Evolutionary conservation across 2,888 invertebrate genomes (phyloP), one percentile per base, ranked within the genome.

Genomic region (Rotaria socialis): DNA sequence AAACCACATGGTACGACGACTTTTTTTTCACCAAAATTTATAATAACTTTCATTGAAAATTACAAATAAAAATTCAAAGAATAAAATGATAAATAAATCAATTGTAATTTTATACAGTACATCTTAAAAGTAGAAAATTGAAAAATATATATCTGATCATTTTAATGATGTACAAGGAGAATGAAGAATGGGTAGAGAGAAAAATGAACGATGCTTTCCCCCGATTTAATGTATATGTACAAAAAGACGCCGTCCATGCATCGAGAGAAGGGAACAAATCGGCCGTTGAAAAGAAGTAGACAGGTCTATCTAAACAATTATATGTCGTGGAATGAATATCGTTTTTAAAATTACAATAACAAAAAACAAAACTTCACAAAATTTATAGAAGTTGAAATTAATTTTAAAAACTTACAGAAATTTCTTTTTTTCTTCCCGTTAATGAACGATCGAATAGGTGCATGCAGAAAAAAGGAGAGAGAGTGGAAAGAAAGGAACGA

Each of bases 11-110:
- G 80, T 24, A 80, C 80, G 41, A 80, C 80, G 24, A 80, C 80
- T 80, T 80, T 80, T 47, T 43, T 80, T n/a, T 47, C 80, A 47
- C 80, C 80, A 80, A 80, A 80, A 80, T 80, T 80, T 10, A 80
- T 35, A 47, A 80, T 80, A 41, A 80, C 80, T 80, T 80, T 80
- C 80, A 80, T 55, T 55, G 55, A 55, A 55, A 55, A 22, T 55
- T 55, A 55, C 22, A 55, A 55, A 55, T 19, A 22, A 55, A 55
- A 55, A 22, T 55, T 22, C 22, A 7, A 55, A 55, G 55, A 55
- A 55, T 55, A 55, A 55, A 55, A 55, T 55, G 22, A 55, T 22
- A 55, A 55, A 55, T 55, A 22, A 55, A 55, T 55, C 19, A 22
- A 55, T 55, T 7, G 55, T 55, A 55, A 55, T 55, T 55, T 67